Conservation (phyloP, 2,888 invertebrate genomes). For the Azorinus chamasolen region DNA sequence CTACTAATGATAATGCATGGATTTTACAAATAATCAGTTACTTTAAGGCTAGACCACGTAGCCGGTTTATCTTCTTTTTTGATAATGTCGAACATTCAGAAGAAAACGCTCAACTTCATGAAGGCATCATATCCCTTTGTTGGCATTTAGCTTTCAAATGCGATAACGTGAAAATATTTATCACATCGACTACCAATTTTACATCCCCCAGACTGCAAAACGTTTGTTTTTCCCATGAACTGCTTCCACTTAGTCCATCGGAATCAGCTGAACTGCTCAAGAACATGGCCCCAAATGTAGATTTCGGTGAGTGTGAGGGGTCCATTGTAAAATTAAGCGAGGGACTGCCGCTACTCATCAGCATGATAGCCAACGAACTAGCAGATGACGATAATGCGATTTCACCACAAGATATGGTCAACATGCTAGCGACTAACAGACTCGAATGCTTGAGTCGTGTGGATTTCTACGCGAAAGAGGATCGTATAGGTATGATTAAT, state of each 20-base stretch:
- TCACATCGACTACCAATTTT: slow-evolving; percentile 63
- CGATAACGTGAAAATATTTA: slow-evolving; percentile 49
- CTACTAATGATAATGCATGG: too few relatives aligned
- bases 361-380: slow-evolving; percentile 65
- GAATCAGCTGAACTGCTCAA: slow-evolving; percentile 57
- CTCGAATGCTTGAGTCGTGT: slow-evolving; percentile 60
- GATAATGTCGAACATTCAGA: too few relatives aligned
- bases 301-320: slow-evolving; percentile 54
- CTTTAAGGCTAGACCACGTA: too few relatives aligned
- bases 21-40: too few relatives aligned
- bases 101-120: too few relatives aligned
- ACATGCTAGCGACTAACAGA: slow-evolving; percentile 54
- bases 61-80: too few relatives aligned
- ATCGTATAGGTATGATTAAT: slow-evolving; percentile 66
- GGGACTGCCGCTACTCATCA: slow-evolving; percentile 62
- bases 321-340: slow-evolving; percentile 62
- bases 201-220: slow-evolving; percentile 25
- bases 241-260: slow-evolving; percentile 32
- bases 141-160: too few relatives aligned
- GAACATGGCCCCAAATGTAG: slow-evolving; percentile 45
- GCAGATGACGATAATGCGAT: slow-evolving; percentile 52
- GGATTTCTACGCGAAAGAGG: slow-evolving; percentile 59
- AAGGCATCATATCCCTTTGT: too few relatives aligned
- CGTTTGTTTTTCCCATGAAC: slow-evolving; percentile 37
- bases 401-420: slow-evolving; percentile 62